Percentiles rank a stretch among this genome's conserved stretches.
These are phyloP conservation scores for Typhlomys cinereus DNA, from an alignment of 2,113 vertebrate genomes.

Conservation along the genomic window DNA sequence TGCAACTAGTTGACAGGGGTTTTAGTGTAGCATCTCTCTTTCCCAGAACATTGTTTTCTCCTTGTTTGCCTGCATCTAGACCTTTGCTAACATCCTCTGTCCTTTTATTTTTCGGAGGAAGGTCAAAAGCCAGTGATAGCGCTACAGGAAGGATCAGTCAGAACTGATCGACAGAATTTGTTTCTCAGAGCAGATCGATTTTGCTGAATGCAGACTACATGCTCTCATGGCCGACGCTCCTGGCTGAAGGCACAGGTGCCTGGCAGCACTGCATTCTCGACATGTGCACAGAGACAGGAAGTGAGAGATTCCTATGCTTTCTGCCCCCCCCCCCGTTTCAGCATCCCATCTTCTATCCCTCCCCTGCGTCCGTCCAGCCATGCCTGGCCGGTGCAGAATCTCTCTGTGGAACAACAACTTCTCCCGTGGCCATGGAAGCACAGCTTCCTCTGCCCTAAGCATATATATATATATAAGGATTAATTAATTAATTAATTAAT, in stretches of 20 bases:
- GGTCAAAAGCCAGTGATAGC: background rate
- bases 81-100: conserved; percentile 12
- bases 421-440: background rate
- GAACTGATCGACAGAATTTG: background rate
- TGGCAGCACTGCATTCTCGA: background rate
- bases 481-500: too few species aligned
- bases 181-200: background rate
- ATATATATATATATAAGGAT: too few species aligned
- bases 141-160: background rate
- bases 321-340: background rate
- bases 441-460: background rate
- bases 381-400: background rate
- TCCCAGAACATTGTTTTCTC: background rate
- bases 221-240: background rate
- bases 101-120: background rate
- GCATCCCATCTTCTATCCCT: background rate
- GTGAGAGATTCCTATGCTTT: background rate
- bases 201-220: background rate
- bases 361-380: too few species aligned
- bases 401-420: background rate
- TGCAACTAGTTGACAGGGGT: background rate
- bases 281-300: background rate
- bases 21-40: background rate
- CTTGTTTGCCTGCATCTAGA: background rate
- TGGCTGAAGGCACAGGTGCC: background rate